phyloP scores from a whole-genome alignment of 2,113 vertebrate species.

The Paramormyrops kingsleyae region DNA sequence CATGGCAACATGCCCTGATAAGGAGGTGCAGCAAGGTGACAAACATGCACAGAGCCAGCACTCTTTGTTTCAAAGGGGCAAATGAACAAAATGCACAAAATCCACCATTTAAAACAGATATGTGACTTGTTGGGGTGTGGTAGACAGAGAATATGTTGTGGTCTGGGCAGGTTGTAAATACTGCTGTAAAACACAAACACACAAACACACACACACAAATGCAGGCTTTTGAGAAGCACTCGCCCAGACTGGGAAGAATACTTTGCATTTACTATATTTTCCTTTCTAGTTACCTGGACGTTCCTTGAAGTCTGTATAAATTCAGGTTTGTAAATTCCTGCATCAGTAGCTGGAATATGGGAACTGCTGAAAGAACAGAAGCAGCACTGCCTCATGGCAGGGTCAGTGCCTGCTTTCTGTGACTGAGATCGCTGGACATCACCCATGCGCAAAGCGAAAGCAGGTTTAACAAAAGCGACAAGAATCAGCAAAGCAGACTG shows the following conservation, averaged over 20 bases:
- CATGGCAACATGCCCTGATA: constrained; percentile 8
- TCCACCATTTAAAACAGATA: not conserved
- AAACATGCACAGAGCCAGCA: not conserved
- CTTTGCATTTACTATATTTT: constrained; percentile 7
- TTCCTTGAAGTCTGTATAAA: constrained; percentile 37
- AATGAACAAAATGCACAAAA: not conserved
- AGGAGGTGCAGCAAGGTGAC: not conserved
- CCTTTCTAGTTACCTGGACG: constrained; percentile 4
- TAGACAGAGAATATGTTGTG: not conserved
- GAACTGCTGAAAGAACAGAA: not conserved
- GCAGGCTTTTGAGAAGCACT: constrained; percentile 48
- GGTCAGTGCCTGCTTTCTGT: not conserved
- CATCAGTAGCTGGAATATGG: constrained; percentile 29
- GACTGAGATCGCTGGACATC: not conserved
- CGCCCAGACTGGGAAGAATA: constrained; percentile 32
- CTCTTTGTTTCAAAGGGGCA: not conserved
- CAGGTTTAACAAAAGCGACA: not conserved
- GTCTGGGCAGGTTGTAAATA: not conserved
- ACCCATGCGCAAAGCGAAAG: not conserved
- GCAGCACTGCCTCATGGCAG: not conserved
- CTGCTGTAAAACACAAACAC: not conserved
- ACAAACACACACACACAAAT: constrained; percentile 24
- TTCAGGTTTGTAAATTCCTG: constrained; percentile 26
- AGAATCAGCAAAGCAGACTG: not conserved
- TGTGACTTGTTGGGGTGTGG: not conserved